Percentiles rank a stretch among this genome's conserved stretches.
Evolutionary conservation across 1,140 invertebrate species (phyloP).

Genomic region (Lasaia peninsularis): DNA sequence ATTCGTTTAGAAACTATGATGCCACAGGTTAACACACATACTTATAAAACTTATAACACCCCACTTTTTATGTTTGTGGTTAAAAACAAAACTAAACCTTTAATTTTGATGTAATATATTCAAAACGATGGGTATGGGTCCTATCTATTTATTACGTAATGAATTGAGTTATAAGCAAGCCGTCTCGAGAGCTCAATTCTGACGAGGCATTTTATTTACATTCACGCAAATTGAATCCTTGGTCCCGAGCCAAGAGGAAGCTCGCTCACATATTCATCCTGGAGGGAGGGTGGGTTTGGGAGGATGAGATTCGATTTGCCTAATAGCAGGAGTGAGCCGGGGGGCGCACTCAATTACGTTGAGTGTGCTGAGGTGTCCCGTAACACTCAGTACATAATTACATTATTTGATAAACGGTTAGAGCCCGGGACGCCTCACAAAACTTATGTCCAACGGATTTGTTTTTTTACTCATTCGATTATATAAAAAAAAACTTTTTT

Average conservation of each 20-base stretch:
- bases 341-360: conserved; percentile 69
- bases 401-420: conserved; percentile 71
- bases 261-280: conserved; percentile 48
- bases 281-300: conserved; percentile 26
- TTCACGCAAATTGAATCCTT: conserved; percentile 68
- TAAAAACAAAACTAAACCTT: too few species aligned
- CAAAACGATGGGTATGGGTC: not conserved
- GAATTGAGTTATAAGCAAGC: conserved; percentile 32
- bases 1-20: too few species aligned
- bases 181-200: conserved; percentile 23
- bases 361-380: conserved; percentile 69
- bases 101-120: not conserved
- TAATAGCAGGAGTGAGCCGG: conserved; percentile 60
- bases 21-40: too few species aligned
- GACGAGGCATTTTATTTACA: conserved; percentile 65
- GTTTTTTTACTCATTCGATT: not conserved
- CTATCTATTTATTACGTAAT: conserved; percentile 15
- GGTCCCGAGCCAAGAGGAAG: conserved; percentile 53
- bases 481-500: too few species aligned
- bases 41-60: too few species aligned
- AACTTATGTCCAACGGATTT: conserved; percentile 15
- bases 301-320: conserved; percentile 70
- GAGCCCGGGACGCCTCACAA: conserved; percentile 21
- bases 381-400: conserved; percentile 68
- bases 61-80: too few species aligned